Evolutionary conservation across 2,888 invertebrate species (phyloP).

Genomic region (Willowsia nigromaculata): DNA sequence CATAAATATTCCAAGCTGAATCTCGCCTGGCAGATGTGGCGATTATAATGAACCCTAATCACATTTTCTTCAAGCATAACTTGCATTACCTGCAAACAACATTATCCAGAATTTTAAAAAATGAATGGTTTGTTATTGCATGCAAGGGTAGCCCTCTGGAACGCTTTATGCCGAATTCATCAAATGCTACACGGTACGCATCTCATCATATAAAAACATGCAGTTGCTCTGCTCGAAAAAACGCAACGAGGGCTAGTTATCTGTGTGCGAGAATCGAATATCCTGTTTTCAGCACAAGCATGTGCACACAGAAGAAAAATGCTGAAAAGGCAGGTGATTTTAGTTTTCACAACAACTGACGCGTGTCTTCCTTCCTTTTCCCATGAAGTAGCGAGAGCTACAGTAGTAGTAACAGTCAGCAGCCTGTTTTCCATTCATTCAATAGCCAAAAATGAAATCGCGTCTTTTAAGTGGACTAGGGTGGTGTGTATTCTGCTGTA

Average conservation of each 20-base stretch:
- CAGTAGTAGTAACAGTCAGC: background rate
- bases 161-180: conserved; percentile 19
- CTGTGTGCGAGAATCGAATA: background rate
- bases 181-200: background rate
- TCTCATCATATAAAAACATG: background rate
- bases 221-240: background rate
- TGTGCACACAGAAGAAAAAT: background rate
- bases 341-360: conserved; percentile 24
- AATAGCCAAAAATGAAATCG: background rate
- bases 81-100: background rate
- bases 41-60: background rate
- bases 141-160: conserved; percentile 42
- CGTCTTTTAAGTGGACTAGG: too few species aligned
- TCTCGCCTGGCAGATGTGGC: too few species aligned
- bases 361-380: conserved; percentile 55
- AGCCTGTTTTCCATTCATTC: background rate
- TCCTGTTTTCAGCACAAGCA: conserved; percentile 37
- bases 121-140: background rate
- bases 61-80: background rate
- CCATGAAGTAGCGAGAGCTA: background rate
- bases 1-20: background rate
- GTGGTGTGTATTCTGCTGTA: too few species aligned
- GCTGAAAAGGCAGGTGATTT: conserved; percentile 40
- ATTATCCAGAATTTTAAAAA: background rate
- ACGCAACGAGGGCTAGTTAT: background rate